Percentiles rank a stretch among this genome's conserved stretches.
These are phyloP conservation scores for Epinephelus fuscoguttatus DNA, from an alignment of 2,113 vertebrate species.

Conservation along the genomic window DNA sequence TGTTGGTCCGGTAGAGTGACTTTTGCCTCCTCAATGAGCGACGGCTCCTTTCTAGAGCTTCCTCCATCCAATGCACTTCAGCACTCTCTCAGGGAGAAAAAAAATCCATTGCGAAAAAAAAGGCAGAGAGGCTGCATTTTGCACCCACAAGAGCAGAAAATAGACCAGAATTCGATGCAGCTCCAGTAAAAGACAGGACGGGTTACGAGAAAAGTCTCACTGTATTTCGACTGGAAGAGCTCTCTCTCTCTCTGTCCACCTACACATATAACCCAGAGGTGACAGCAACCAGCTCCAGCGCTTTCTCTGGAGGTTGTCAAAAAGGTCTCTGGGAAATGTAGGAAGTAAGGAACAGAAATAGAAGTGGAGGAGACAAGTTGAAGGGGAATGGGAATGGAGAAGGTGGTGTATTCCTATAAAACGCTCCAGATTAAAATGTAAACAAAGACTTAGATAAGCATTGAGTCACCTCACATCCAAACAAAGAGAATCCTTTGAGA, in stretches of 20 bases:
- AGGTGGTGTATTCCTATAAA: not conserved
- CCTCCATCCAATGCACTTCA: conserved; percentile 1
- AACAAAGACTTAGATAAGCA: not conserved
- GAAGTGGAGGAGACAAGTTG: conserved; percentile 21
- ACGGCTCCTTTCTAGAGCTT: not conserved
- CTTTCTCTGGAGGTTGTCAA: conserved; percentile 12
- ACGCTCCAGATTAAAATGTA: not conserved
- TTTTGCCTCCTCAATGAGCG: not conserved
- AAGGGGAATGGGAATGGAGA: conserved; percentile 4
- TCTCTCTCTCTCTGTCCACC: conserved; percentile 46
- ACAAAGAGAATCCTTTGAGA: not conserved
- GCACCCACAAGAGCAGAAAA: conserved; percentile 51
- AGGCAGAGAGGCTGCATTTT: conserved; percentile 22
- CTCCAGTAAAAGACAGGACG: conserved; percentile 34
- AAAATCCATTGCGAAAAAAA: conserved; percentile 25
- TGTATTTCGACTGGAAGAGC: conserved; percentile 29
- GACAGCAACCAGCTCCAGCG: conserved; percentile 19
- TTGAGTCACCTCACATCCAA: not conserved
- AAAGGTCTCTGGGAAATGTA: conserved; percentile 48
- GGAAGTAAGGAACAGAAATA: conserved; percentile 45
- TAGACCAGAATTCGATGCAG: conserved; percentile 26
- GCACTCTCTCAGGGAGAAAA: not conserved
- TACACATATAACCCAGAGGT: conserved; percentile 51
- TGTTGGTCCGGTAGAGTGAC: not conserved
- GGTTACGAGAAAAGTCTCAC: conserved; percentile 29